These are phyloP conservation scores for Dromius quadrimaculatus DNA, from an alignment of 2,888 invertebrate genomes.

Conservation along the genomic window DNA sequence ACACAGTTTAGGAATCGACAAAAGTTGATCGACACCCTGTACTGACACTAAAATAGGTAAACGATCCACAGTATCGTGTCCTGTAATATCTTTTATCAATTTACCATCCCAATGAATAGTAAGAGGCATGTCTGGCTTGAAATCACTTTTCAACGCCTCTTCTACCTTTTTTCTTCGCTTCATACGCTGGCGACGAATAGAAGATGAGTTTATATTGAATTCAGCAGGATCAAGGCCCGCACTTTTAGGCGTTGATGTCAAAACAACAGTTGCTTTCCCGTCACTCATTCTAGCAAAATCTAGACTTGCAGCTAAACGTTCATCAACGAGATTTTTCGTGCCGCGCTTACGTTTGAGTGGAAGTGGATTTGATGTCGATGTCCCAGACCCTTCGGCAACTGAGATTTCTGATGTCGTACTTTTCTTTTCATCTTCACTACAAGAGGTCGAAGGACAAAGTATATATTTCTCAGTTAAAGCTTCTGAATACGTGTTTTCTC, in stretches of 20 bases:
- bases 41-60: no score
- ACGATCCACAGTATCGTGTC: no score
- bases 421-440: constrained; percentile 1
- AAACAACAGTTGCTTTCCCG: constrained; percentile 38
- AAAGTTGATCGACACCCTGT: no score
- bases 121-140: no score
- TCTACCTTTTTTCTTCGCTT: no score
- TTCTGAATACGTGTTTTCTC: neutral
- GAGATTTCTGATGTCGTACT: neutral
- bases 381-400: neutral
- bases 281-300: constrained; percentile 38
- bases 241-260: constrained; percentile 42
- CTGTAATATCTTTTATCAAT: no score
- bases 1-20: no score
- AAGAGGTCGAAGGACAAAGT: neutral
- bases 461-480: neutral
- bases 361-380: neutral
- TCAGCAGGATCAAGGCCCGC: constrained; percentile 18
- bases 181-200: no score
- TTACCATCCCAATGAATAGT: no score
- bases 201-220: constrained; percentile 13
- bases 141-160: no score
- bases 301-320: constrained; percentile 1
- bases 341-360: neutral
- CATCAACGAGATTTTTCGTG: constrained; percentile 13